Evolutionary conservation across 2,113 vertebrate genomes (phyloP), one percentile per base, ranked within the genome.

Genomic region (Myrmecophaga tridactyla): DNA sequence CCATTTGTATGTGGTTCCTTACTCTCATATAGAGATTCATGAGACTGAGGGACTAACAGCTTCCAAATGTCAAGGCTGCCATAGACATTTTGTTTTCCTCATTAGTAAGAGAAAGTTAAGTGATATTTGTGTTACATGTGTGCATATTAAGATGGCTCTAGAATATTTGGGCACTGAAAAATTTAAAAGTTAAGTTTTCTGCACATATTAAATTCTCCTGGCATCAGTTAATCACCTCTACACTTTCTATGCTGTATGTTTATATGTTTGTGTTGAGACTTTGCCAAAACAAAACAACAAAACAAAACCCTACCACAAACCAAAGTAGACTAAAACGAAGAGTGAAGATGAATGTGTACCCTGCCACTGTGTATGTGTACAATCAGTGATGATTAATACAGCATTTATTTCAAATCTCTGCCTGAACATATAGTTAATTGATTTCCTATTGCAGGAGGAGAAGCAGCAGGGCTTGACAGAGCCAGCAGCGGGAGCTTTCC

Each of bases 321-420:
- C 43, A 53, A 69, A 75, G 23, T 4, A 43, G 82, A 77, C 25
- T 9, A 76, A 83, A 82, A 46, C 39, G 72, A 94, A 96, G 73
- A 46, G 53, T 75, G 43, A 78, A 85, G 81, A 86, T 69, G 51
- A 97, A 77, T 85, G 86, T 70, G 31, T 75, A 86, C 75, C 83
- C 89, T 93, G 93, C 76, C 62, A 92, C 20, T 36, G 75, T 36
- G 48, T 97, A 27, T 31, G 41, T 86, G 43, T 29, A 41, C 67
- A 78, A 89, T 96, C 91, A 94, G 89, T 62, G 83, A 84, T 96
- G 95, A 96, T 97, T 96, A 97, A 96, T 95, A 96, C 97, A 93
- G 97, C 98, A 97, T 78, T 97, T 98, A 97, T 93, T 43, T 95
- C 94, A 95, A 87, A 96, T 97, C 90, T 97, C 97, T 97, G 96